phyloP scores from a whole-genome alignment of 2,888 invertebrate species.

The Drosophila cognata region DNA sequence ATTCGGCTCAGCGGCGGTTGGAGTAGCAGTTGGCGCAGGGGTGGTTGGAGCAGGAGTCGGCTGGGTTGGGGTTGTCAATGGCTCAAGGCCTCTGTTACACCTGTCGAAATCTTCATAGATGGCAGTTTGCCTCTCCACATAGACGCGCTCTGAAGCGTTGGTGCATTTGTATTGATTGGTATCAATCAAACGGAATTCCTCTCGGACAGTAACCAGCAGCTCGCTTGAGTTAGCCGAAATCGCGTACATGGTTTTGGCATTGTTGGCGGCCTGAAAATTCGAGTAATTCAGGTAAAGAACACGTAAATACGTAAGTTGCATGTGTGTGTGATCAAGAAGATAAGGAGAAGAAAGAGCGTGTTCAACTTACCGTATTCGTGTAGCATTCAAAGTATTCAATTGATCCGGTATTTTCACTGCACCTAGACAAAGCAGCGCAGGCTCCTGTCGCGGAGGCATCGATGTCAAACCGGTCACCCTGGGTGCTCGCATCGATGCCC shows the following conservation, averaged over 20 bases:
- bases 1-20: constrained; percentile 8
- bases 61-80: background rate
- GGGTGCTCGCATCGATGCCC: constrained; percentile 42
- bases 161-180: constrained; percentile 48
- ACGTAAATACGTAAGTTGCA: background rate
- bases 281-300: background rate
- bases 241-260: constrained; percentile 53
- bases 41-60: background rate
- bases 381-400: constrained; percentile 62
- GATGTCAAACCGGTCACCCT: constrained; percentile 48
- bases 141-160: constrained; percentile 60
- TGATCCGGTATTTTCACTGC: constrained; percentile 29
- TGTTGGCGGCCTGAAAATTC: constrained; percentile 37
- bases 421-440: constrained; percentile 46
- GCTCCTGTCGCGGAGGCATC: constrained; percentile 39
- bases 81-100: constrained; percentile 55
- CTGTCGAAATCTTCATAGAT: constrained; percentile 41
- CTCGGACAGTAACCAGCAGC: constrained; percentile 43
- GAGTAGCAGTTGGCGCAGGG: background rate
- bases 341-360: background rate
- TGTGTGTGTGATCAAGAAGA: background rate
- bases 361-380: constrained; percentile 47
- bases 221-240: constrained; percentile 61
- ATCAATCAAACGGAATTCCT: constrained; percentile 49
- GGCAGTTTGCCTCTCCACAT: constrained; percentile 35